phyloP scores from a whole-genome alignment of 2,888 invertebrate species.

The Phlogophora meticulosa region DNA sequence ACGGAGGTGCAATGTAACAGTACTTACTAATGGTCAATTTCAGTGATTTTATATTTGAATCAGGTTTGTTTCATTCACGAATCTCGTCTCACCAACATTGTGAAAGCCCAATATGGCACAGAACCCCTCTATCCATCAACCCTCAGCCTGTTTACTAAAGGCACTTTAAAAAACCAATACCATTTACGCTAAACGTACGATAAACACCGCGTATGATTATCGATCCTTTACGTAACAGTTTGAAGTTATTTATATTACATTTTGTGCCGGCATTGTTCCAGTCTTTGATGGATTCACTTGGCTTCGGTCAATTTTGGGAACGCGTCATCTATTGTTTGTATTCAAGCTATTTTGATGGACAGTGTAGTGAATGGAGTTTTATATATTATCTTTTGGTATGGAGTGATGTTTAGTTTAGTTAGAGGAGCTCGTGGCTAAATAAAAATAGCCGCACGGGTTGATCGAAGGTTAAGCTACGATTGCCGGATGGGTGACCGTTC shows the following conservation, averaged over 20 bases:
- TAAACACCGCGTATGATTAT: constrained; percentile 12
- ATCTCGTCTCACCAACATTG: too few relatives aligned
- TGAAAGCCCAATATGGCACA: too few relatives aligned
- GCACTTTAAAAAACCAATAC: not conserved
- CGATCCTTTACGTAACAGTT: constrained; percentile 13
- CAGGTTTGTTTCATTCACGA: too few relatives aligned
- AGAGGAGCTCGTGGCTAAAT: too few relatives aligned
- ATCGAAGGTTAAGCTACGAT: too few relatives aligned
- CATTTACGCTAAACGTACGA: constrained; percentile 1
- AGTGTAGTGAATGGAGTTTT: constrained; percentile 14
- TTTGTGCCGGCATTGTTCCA: constrained; percentile 25
- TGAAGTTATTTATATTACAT: constrained; percentile 44
- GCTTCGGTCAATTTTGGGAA: constrained; percentile 35
- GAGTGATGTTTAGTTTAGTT: not conserved
- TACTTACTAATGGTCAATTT: too few relatives aligned
- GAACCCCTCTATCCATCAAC: too few relatives aligned
- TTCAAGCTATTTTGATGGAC: constrained; percentile 29
- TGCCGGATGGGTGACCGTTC: too few relatives aligned
- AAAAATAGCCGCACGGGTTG: too few relatives aligned
- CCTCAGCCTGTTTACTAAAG: too few relatives aligned
- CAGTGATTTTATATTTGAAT: too few relatives aligned
- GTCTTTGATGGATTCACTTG: constrained; percentile 33
- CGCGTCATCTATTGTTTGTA: constrained; percentile 25
- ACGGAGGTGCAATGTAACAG: too few relatives aligned
- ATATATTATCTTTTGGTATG: constrained; percentile 1